phyloP scores from a whole-genome alignment of 1,140 invertebrate species.

The Lepidurus arcticus region DNA sequence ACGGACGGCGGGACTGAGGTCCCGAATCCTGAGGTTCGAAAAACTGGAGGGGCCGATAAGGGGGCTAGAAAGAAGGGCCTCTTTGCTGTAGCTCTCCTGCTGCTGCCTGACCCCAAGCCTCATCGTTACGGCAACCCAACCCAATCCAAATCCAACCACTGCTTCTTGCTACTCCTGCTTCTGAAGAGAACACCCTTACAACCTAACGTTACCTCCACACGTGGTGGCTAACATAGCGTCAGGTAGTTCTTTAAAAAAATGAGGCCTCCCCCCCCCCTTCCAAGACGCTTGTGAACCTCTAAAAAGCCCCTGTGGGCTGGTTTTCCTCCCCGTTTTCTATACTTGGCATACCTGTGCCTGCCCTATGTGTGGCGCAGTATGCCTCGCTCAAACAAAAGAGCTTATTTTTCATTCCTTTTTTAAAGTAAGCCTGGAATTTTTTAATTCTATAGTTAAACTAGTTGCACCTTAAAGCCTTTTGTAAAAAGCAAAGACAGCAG shows the following conservation, averaged over 20 bases:
- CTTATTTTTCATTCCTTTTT: background rate
- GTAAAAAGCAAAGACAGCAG: background rate
- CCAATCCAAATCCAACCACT: conserved; percentile 18
- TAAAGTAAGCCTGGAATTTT: background rate
- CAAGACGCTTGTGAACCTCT: background rate
- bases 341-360: background rate
- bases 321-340: conserved; percentile 1
- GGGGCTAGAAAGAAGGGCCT: background rate
- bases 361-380: background rate
- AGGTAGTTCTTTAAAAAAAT: background rate
- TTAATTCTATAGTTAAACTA: conserved; percentile 8
- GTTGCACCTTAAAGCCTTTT: background rate
- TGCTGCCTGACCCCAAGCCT: conserved; percentile 1
- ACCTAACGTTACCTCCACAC: background rate
- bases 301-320: background rate
- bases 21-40: background rate
- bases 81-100: background rate
- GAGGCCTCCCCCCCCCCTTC: background rate
- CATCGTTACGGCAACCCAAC: conserved; percentile 16
- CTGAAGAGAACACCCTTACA: conserved; percentile 11
- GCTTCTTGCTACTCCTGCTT: conserved; percentile 12
- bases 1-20: background rate
- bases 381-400: background rate
- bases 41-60: background rate
- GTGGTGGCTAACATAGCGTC: conserved; percentile 17